These are phyloP conservation scores for Oncorhynchus masou DNA, from an alignment of 2,113 vertebrate genomes.

Conservation along the genomic window DNA sequence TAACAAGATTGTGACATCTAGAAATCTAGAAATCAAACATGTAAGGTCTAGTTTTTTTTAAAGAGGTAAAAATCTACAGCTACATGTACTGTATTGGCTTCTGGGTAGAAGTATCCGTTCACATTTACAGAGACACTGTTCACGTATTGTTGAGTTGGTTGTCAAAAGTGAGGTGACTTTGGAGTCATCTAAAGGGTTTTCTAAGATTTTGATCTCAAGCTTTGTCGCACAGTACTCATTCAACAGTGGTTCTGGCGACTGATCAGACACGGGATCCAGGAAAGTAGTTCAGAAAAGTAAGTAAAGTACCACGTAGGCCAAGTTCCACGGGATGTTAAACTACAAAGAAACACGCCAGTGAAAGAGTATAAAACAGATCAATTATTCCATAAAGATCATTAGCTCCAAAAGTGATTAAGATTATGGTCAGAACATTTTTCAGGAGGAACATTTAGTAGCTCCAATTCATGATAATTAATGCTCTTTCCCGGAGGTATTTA, in stretches of 20 bases:
- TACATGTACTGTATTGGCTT: no score
- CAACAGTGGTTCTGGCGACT: slow-evolving; percentile 2
- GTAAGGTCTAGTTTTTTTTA: no score
- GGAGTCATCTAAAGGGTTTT: neutral
- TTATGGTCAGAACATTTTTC: slow-evolving; percentile 66
- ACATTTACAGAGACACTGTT: neutral
- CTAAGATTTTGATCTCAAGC: neutral
- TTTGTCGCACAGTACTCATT: slow-evolving; percentile 2
- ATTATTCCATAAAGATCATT: slow-evolving; percentile 44
- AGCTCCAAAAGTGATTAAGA: slow-evolving; percentile 67
- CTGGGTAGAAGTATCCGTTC: no score
- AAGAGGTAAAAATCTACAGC: no score
- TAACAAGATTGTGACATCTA: no score
- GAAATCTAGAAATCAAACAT: no score
- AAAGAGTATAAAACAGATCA: slow-evolving; percentile 12
- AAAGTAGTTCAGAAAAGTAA: neutral
- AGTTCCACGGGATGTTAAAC: neutral
- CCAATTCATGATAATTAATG: slow-evolving; percentile 66
- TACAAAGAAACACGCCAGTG: neutral
- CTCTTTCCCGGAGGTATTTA: slow-evolving; percentile 67
- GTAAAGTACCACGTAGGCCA: neutral
- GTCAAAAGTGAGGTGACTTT: neutral
- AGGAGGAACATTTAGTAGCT: slow-evolving; percentile 64
- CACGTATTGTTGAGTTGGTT: neutral
- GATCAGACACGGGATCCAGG: neutral